phyloP scores from a whole-genome alignment of 2,888 invertebrate species.

The Tineola bisselliella region DNA sequence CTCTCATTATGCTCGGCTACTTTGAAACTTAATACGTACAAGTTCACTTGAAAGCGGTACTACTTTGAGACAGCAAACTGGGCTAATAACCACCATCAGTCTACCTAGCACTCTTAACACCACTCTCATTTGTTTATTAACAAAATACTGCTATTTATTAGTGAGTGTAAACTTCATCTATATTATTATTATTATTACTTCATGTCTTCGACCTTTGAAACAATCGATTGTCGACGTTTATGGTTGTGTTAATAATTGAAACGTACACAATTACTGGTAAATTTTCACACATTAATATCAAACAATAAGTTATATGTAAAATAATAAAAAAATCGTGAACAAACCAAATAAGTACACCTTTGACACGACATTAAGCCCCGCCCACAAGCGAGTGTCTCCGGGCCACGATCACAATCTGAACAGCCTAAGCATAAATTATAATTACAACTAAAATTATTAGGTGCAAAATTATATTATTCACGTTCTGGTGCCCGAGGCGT shows the following conservation, averaged over 20 bases:
- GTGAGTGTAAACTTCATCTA: too few species aligned
- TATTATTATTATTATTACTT: not conserved
- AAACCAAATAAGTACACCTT: not conserved
- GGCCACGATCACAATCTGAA: constrained; percentile 10
- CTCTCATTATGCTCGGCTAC: too few species aligned
- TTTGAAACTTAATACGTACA: too few species aligned
- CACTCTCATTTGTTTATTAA: too few species aligned
- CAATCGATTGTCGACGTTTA: not conserved
- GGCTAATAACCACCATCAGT: too few species aligned
- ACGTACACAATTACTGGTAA: not conserved
- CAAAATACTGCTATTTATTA: too few species aligned
- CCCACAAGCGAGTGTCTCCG: constrained; percentile 10
- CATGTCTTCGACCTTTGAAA: not conserved
- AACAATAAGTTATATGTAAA: not conserved
- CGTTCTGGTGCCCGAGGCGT: constrained; percentile 24
- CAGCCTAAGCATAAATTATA: constrained; percentile 33
- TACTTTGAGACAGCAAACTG: too few species aligned
- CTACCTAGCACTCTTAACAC: too few species aligned
- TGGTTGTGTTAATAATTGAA: not conserved
- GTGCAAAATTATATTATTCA: constrained; percentile 47
- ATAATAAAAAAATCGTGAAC: not conserved
- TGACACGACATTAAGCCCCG: constrained; percentile 6
- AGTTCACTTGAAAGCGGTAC: too few species aligned
- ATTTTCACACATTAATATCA: not conserved
- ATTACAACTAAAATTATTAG: constrained; percentile 58